Base-by-base conservation (phyloP, 1,140 invertebrate species). In the Lepeophtheirus salmonis region DNA sequence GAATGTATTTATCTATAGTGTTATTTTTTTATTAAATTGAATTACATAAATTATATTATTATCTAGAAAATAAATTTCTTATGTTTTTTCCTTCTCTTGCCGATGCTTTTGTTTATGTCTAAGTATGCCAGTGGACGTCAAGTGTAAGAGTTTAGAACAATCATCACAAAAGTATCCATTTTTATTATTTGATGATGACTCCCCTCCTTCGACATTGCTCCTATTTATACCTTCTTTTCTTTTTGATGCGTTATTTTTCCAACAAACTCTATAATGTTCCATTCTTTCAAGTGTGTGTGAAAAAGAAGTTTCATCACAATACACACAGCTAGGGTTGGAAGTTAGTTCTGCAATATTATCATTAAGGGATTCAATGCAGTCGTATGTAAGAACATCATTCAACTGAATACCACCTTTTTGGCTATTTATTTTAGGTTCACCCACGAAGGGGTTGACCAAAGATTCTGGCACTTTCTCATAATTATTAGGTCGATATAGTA, bases 331-430 rank as follows among this genome's bases (percentile, higher is more conserved):
- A 20, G 56, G 72, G 70, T 62, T 69, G 69, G 30, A 67, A 58
- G 68, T 68, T 64, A 78, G 77, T 53, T 77, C 73, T 3, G n/a
- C 56, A 79, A 65, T 65, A 77, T 75, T 65, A 79, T 75, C 24
- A 80, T 66, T n/a, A 74, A 74, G 17, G 76, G 74, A 2, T 78
- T 67, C 24, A 14, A 67, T 21, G 52, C 89, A 89, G 68, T 83
- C 83, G 70, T 84, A 92, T 55, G 83, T 83, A 14, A 95, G 76
- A 73, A 83, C 85, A 60, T 84, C 79, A 3, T 82, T 84, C 2
- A 95, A 73, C 65, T 79, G 78, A 25, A 87, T 69, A 0, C 91
- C 90, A 17, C 89, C 90, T 73, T 91, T 89, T 65, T 77, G 75
- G 65, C 77, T 62, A 72, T 86, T 77, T 20, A 74, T 68, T 65